Evolutionary conservation across 2,888 invertebrate genomes (phyloP), one percentile per base, ranked within the genome.

Genomic region (Ectemnius continuus): DNA sequence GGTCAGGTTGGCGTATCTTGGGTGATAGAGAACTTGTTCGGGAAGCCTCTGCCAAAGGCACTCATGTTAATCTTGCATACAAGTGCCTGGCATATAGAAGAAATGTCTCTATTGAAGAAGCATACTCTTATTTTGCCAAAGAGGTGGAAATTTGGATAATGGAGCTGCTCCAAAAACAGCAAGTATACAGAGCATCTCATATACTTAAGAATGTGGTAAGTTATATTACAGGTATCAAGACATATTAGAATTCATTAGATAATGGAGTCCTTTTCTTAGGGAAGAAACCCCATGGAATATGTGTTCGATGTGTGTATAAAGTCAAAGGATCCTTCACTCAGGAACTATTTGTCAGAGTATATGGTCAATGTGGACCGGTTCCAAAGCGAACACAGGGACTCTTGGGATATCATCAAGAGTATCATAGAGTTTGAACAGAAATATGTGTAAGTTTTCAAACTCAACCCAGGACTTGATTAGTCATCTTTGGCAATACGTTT

Each of bases 11-110:
- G 95, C 92, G 92, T 75, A 92, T 91, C 67, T 93, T 94, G 81
- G 93, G 94, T 56, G 92, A 93, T 46, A 91, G 93, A 85, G 94
- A 95, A 89, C 93, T 95, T 58, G 94, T 94, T 0, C 91, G 95
- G 81, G 95, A 95, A 88, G 94, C 95, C 14, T 94, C 94, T 45
- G 93, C 94, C 1, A 95, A 95, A 87, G 95, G 95, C 18, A 93
- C 93, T 36, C 93, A 94, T 82, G 92, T 94, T 60, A 90, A 91
- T 47, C 88, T 94, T 68, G 94, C 94, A 56, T 88, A 93, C 65
- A 92, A 92, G 81, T 94, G 93, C 89, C 89, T 95, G 20, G 92
- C 93, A 81, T 88, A 89, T 57, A 92, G 93, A 84, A 93, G 93
- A 86, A 91, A 91, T 73, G 93, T 93, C 91, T 91, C 89, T 76